These are phyloP conservation scores for Mustela lutreola DNA, from an alignment of 2,113 vertebrate genomes.

Conservation along the genomic window DNA sequence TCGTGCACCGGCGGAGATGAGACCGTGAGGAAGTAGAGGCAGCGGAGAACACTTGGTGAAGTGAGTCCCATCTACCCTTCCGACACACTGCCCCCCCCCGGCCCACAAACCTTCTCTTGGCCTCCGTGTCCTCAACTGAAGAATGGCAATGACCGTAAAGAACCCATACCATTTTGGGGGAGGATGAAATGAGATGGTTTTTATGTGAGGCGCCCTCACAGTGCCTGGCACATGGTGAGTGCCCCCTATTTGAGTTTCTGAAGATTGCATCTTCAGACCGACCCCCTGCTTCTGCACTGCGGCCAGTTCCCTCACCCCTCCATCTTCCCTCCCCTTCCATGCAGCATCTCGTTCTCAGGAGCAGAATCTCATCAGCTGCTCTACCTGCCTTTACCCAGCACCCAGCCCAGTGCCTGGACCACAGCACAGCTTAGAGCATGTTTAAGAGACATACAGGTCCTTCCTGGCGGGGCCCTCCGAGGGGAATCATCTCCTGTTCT, in stretches of 20 bases:
- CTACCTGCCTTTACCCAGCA: background rate
- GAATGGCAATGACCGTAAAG: background rate
- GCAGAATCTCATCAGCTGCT: background rate
- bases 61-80: background rate
- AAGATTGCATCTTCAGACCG: background rate
- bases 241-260: background rate
- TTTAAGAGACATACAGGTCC: background rate
- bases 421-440: background rate
- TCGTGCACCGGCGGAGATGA: background rate
- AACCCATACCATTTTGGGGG: background rate
- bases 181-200: background rate
- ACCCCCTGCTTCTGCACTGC: background rate
- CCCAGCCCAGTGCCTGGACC: no score
- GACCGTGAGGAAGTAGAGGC: background rate
- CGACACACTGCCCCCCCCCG: fast-evolving
- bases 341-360: background rate
- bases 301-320: no score
- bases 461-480: background rate
- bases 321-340: no score
- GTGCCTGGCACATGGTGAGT: background rate
- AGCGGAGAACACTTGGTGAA: background rate
- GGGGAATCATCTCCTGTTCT: background rate
- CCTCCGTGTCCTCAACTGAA: background rate
- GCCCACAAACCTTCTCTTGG: background rate
- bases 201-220: background rate